phyloP scores from a whole-genome alignment of 2,113 vertebrate species.

The Microtus oregoni region DNA sequence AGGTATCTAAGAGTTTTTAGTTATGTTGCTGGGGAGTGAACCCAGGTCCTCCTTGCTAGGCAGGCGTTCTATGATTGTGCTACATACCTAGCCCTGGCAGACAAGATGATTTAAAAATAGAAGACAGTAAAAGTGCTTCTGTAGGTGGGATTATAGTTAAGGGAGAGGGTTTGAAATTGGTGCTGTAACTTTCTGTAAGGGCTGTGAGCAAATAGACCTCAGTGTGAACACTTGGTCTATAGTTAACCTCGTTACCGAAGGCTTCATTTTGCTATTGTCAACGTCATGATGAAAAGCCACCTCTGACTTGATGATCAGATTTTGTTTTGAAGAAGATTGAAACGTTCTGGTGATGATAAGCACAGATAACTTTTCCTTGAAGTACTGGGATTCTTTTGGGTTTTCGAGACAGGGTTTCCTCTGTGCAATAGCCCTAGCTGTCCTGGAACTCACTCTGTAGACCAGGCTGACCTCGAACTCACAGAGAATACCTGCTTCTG shows the following conservation, averaged over 20 bases:
- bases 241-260: neutral
- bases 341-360: neutral
- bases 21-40: neutral
- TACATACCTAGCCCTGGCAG: neutral
- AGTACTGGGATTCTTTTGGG: neutral
- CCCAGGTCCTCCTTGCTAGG: neutral
- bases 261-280: constrained; percentile 52
- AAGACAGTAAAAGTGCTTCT: neutral
- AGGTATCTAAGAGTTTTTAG: neutral
- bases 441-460: too few relatives aligned
- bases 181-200: neutral
- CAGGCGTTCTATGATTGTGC: neutral
- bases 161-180: neutral
- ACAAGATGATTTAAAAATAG: neutral
- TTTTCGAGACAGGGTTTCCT: too few relatives aligned
- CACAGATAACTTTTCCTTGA: neutral
- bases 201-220: neutral
- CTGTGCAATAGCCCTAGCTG: too few relatives aligned
- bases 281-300: neutral
- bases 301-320: neutral
- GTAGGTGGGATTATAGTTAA: neutral
- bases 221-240: neutral
- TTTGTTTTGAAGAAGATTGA: constrained; percentile 28
- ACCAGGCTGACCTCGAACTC: too few relatives aligned
- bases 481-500: too few relatives aligned